Percentiles rank a stretch among this genome's conserved stretches.
Evolutionary conservation across 2,888 invertebrate genomes (phyloP).

Genomic region (Andrena fulva): DNA sequence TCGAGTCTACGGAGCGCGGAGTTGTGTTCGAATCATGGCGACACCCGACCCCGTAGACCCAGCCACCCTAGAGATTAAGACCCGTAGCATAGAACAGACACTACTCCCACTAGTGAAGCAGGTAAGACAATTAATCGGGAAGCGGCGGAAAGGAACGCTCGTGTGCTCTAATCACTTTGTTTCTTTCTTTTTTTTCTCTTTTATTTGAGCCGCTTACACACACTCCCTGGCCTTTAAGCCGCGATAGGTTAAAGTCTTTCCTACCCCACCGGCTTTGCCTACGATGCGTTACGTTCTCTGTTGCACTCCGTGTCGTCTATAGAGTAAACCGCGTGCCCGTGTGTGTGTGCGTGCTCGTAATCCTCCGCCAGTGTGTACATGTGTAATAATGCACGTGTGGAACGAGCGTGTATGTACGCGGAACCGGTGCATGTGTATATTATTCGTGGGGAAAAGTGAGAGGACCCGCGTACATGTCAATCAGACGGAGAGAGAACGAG

Average conservation of each 20-base stretch:
- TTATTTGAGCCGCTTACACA: constrained; percentile 51
- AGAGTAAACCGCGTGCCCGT: constrained; percentile 23
- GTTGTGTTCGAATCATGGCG: constrained; percentile 87
- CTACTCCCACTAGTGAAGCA: constrained; percentile 97
- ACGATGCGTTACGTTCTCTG: constrained; percentile 49
- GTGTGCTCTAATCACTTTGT: constrained; percentile 48
- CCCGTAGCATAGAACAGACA: constrained; percentile 97
- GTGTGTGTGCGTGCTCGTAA: constrained; percentile 38
- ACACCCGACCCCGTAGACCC: constrained; percentile 87
- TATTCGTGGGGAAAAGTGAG: constrained; percentile 18
- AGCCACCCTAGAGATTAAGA: constrained; percentile 93
- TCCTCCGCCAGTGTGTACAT: not conserved
- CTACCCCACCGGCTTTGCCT: constrained; percentile 56
- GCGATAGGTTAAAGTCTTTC: constrained; percentile 62
- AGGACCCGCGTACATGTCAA: constrained; percentile 11
- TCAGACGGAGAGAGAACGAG: constrained; percentile 16
- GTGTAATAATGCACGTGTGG: constrained; percentile 32
- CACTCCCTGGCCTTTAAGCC: constrained; percentile 37
- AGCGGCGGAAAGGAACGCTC: constrained; percentile 38
- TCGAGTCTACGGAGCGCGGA: constrained; percentile 81
- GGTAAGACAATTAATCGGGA: constrained; percentile 87
- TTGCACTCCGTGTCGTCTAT: constrained; percentile 36
- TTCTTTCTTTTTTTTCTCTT: constrained; percentile 43
- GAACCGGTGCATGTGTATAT: constrained; percentile 42
- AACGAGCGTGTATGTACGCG: constrained; percentile 7